Percentiles rank a stretch among this genome's conserved stretches.
These are phyloP conservation scores for Polypterus senegalus DNA, from an alignment of 2,113 vertebrate genomes.

Conservation along the genomic window DNA sequence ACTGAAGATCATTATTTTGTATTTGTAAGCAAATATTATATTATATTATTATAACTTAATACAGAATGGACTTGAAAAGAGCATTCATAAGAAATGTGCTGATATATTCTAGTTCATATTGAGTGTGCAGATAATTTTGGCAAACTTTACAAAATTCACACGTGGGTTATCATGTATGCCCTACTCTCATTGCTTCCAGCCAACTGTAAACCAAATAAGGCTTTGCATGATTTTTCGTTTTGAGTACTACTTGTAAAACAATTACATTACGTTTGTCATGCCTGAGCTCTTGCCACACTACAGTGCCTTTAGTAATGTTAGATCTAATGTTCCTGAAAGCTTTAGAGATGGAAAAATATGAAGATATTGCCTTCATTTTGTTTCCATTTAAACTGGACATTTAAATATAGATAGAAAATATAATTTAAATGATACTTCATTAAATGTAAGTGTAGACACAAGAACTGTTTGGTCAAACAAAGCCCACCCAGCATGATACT, in stretches of 20 bases:
- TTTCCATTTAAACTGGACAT: background rate
- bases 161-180: background rate
- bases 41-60: too few species aligned
- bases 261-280: background rate
- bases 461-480: background rate
- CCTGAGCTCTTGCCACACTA: background rate
- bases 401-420: background rate
- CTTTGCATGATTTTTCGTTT: background rate
- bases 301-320: background rate
- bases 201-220: background rate
- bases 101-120: too few species aligned
- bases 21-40: too few species aligned
- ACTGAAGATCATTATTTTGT: too few species aligned
- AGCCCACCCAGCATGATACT: background rate
- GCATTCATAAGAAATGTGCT: too few species aligned
- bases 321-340: background rate
- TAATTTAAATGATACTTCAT: background rate
- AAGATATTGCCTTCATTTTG: background rate
- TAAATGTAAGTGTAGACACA: background rate
- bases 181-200: background rate
- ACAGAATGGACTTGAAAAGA: too few species aligned
- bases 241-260: background rate
- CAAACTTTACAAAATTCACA: too few species aligned
- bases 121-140: too few species aligned
- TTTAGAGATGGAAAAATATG: background rate